These are phyloP conservation scores for Caenorhabditis panamensis DNA, from an alignment of 2,888 invertebrate species.

Conservation along the genomic window DNA sequence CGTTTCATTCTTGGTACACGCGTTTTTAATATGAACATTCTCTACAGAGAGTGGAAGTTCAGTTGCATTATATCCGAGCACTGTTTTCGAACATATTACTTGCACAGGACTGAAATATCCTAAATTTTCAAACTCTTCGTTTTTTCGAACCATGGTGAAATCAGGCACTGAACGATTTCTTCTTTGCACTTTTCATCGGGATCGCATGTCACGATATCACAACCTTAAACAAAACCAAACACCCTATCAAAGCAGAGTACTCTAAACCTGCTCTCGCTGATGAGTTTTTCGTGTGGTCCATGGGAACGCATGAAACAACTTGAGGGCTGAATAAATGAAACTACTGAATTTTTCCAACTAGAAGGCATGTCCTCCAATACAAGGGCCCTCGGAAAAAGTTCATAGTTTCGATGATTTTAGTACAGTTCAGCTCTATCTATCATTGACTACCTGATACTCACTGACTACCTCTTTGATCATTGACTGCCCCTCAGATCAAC, in stretches of 20 bases:
- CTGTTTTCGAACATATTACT: constrained; percentile 3
- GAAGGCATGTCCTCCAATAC: too few relatives aligned
- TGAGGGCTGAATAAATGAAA: constrained; percentile 24
- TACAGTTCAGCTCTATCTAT: too few relatives aligned
- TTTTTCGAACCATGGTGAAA: constrained; percentile 27
- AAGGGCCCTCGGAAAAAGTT: too few relatives aligned
- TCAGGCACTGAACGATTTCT: constrained; percentile 14
- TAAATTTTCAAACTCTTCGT: background rate
- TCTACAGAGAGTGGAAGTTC: too few relatives aligned
- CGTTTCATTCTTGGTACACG: constrained; percentile 27
- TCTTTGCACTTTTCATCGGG: constrained; percentile 33
- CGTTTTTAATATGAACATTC: background rate
- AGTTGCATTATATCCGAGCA: too few relatives aligned
- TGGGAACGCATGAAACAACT: constrained; percentile 33
- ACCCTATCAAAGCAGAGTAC: too few relatives aligned
- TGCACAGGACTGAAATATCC: constrained; percentile 32
- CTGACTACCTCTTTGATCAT: too few relatives aligned
- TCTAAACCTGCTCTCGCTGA: constrained; percentile 1
- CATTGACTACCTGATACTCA: too few relatives aligned
- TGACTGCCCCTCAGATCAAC: too few relatives aligned
- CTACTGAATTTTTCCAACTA: too few relatives aligned
- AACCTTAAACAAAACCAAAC: too few relatives aligned
- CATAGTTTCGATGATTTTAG: too few relatives aligned
- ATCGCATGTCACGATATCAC: constrained; percentile 35
- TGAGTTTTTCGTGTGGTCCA: constrained; percentile 1